phyloP scores from a whole-genome alignment of 2,113 vertebrate species.

The Bufo bufo region DNA sequence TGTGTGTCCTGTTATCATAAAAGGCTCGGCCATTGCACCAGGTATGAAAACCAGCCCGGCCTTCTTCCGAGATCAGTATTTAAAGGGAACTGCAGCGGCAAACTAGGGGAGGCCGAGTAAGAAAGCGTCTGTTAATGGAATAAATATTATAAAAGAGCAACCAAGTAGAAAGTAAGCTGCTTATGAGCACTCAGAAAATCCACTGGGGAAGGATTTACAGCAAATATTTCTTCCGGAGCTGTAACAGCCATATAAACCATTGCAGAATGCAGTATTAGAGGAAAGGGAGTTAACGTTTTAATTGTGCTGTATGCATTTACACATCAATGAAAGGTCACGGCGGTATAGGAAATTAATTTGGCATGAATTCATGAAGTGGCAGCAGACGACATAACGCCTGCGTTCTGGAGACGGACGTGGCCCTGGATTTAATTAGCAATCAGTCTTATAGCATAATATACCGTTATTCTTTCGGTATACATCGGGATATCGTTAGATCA shows the following conservation, averaged over 20 bases:
- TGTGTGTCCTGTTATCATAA: background rate
- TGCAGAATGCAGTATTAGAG: background rate
- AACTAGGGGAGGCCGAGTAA: background rate
- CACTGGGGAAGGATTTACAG: constrained; percentile 41
- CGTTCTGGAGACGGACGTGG: background rate
- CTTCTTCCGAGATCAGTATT: constrained; percentile 25
- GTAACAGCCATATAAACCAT: background rate
- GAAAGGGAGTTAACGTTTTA: background rate
- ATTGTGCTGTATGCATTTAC: constrained; percentile 4
- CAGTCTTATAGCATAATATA: background rate
- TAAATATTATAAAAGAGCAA: constrained; percentile 49
- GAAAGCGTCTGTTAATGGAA: constrained; percentile 4
- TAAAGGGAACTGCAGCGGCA: constrained; percentile 19
- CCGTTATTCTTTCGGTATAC: background rate
- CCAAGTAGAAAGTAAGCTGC: constrained; percentile 49
- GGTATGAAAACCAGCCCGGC: background rate
- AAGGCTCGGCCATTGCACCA: background rate
- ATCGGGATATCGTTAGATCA: background rate
- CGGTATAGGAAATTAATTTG: background rate
- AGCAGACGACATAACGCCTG: background rate
- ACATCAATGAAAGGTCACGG: constrained; percentile 11
- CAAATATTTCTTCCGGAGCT: background rate
- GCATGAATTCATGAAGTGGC: background rate
- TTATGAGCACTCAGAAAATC: constrained; percentile 42
- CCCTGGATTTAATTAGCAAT: constrained; percentile 14